phyloP scores from a whole-genome alignment of 2,888 invertebrate genomes.

The Clusia tigrina region DNA sequence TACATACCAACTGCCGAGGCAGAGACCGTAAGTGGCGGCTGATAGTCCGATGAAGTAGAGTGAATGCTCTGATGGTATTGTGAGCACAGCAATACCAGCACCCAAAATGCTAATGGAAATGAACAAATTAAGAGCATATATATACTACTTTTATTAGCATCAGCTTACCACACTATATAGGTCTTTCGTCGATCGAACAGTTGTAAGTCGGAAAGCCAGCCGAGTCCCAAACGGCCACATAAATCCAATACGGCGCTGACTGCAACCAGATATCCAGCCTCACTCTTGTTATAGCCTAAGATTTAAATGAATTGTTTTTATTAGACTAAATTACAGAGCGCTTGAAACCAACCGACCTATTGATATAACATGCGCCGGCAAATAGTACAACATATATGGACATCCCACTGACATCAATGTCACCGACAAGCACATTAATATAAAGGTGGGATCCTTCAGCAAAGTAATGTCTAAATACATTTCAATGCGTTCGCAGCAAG shows the following conservation, averaged over 20 bases:
- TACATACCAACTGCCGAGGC: conserved; percentile 80
- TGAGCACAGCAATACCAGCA: conserved; percentile 74
- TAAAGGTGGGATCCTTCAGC: conserved; percentile 73
- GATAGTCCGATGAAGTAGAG: conserved; percentile 74
- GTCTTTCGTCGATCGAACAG: conserved; percentile 76
- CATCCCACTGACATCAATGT: conserved; percentile 80
- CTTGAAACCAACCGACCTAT: conserved; percentile 63
- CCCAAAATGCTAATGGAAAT: conserved; percentile 69
- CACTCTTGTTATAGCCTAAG: conserved; percentile 64
- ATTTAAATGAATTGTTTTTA: too few species aligned
- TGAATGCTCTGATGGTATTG: conserved; percentile 72
- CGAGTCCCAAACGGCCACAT: conserved; percentile 75
- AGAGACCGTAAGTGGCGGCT: conserved; percentile 75
- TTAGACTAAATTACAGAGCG: too few species aligned
- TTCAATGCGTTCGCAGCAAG: conserved; percentile 60
- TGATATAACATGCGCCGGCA: conserved; percentile 77
- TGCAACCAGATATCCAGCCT: conserved; percentile 75
- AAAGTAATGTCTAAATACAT: conserved; percentile 75
- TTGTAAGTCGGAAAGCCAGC: conserved; percentile 77
- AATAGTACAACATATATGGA: conserved; percentile 77
- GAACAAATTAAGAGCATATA: neutral
- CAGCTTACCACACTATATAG: conserved; percentile 74
- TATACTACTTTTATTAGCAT: neutral
- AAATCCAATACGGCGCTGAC: conserved; percentile 78
- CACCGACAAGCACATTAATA: conserved; percentile 76